A percentile compares a stretch with the other conserved stretches of the same genome.
These are phyloP conservation scores for Gryon sp. DNA, from an alignment of 1,140 invertebrate species.

Conservation along the genomic window DNA sequence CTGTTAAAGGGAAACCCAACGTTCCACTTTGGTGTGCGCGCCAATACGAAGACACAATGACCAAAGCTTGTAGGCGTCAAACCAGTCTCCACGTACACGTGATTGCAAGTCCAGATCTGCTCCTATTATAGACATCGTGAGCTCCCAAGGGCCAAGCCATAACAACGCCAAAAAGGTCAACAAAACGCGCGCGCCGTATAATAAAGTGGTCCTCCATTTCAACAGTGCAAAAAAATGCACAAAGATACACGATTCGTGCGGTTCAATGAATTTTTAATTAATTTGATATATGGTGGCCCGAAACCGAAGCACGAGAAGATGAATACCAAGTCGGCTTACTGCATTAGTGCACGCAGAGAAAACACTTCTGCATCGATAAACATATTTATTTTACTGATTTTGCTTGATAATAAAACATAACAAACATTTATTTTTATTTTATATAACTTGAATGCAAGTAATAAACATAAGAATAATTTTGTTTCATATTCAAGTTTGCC, in stretches of 20 bases:
- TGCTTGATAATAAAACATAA: neutral
- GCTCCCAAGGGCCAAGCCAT: constrained; percentile 50
- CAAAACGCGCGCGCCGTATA: constrained; percentile 50
- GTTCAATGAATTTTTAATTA: constrained; percentile 62
- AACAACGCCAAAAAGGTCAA: constrained; percentile 54
- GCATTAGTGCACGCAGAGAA: constrained; percentile 15
- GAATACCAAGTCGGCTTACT: constrained; percentile 24
- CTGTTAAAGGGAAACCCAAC: constrained; percentile 59
- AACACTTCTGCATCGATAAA: constrained; percentile 3
- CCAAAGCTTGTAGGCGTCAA: constrained; percentile 61
- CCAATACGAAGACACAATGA: constrained; percentile 41
- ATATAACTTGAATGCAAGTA: too few relatives aligned
- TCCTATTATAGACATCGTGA: constrained; percentile 51
- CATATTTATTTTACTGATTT: neutral
- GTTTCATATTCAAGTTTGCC: too few relatives aligned
- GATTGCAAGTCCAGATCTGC: constrained; percentile 53
- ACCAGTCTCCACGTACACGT: constrained; percentile 51
- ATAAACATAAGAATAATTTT: too few relatives aligned
- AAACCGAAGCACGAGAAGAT: constrained; percentile 3
- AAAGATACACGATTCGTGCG: constrained; percentile 53
- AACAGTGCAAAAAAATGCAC: constrained; percentile 35
- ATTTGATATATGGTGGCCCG: constrained; percentile 47
- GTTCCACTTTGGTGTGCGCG: constrained; percentile 45
- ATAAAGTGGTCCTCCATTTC: constrained; percentile 55
- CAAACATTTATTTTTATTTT: neutral